These are phyloP conservation scores for Luffia ferchaultella DNA, from an alignment of 2,888 invertebrate species.

Conservation along the genomic window DNA sequence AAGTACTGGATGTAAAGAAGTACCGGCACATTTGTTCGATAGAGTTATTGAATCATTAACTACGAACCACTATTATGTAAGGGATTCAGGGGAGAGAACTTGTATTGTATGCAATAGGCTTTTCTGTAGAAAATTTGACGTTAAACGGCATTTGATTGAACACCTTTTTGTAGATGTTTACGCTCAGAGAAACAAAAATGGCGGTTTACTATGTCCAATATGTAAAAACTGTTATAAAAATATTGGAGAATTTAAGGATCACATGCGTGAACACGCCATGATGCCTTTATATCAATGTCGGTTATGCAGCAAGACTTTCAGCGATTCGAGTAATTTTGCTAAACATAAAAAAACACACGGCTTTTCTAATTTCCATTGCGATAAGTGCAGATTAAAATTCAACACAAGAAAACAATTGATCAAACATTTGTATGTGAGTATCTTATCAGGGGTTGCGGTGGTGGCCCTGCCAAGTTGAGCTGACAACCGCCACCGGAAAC, in stretches of 20 bases:
- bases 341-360: slow-evolving; percentile 54
- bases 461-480: too few species aligned
- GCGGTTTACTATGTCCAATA: slow-evolving; percentile 24
- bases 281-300: slow-evolving; percentile 37
- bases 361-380: slow-evolving; percentile 25
- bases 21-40: background rate
- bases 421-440: slow-evolving; percentile 34
- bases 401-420: slow-evolving; percentile 22
- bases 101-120: slow-evolving; percentile 13
- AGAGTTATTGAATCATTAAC: background rate
- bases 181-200: background rate
- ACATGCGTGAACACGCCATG: slow-evolving; percentile 36
- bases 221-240: slow-evolving; percentile 17
- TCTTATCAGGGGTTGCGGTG: too few species aligned
- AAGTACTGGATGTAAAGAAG: background rate
- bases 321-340: slow-evolving; percentile 44
- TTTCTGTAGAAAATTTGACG: slow-evolving; percentile 16
- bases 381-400: slow-evolving; percentile 39
- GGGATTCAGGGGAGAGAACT: too few species aligned
- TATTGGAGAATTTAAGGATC: slow-evolving; percentile 27
- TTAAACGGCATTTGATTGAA: slow-evolving; percentile 36
- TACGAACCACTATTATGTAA: background rate
- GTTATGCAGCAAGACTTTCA: slow-evolving; percentile 35
- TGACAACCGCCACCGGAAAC: too few species aligned
- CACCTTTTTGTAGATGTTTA: slow-evolving; percentile 34